Percentiles rank a stretch among this genome's conserved stretches.
Conservation (phyloP, 2,113 vertebrate species). For the Aspidoscelis tigris region DNA sequence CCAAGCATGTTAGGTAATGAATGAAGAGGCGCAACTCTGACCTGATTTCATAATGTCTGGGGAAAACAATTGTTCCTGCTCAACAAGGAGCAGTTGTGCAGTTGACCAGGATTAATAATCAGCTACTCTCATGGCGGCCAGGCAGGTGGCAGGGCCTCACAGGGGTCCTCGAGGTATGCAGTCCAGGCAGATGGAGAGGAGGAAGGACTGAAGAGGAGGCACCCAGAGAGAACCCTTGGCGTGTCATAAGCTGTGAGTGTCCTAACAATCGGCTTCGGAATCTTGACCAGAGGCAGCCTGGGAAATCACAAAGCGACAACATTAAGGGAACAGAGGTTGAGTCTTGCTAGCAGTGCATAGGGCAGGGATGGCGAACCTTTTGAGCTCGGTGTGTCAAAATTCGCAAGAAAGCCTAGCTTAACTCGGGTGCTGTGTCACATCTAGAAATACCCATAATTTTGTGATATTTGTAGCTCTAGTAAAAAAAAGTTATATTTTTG, state of each 20-base stretch:
- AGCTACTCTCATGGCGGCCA: slow-evolving; percentile 14
- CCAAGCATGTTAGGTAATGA: too few species aligned
- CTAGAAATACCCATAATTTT: too few species aligned
- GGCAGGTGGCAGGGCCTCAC: background rate
- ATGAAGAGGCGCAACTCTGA: background rate
- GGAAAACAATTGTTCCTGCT: background rate
- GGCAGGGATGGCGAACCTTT: too few species aligned
- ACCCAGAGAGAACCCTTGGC: background rate
- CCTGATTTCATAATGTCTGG: background rate
- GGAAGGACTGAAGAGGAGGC: too few species aligned
- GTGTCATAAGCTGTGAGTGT: background rate
- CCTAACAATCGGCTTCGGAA: background rate
- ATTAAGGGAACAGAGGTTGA: background rate
- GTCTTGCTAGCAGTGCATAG: too few species aligned
- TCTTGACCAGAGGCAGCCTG: background rate
- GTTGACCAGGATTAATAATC: slow-evolving; percentile 11
- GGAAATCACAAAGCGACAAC: background rate
- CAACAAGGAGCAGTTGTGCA: background rate
- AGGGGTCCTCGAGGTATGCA: background rate
- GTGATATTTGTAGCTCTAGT: too few species aligned
- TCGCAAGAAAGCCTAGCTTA: too few species aligned
- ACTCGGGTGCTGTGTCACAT: too few species aligned
- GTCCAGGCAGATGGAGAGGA: background rate
- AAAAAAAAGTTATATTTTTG: too few species aligned
- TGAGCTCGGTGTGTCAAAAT: too few species aligned